Conservation (phyloP, 2,888 invertebrate genomes). For the Osmoderma eremita region DNA sequence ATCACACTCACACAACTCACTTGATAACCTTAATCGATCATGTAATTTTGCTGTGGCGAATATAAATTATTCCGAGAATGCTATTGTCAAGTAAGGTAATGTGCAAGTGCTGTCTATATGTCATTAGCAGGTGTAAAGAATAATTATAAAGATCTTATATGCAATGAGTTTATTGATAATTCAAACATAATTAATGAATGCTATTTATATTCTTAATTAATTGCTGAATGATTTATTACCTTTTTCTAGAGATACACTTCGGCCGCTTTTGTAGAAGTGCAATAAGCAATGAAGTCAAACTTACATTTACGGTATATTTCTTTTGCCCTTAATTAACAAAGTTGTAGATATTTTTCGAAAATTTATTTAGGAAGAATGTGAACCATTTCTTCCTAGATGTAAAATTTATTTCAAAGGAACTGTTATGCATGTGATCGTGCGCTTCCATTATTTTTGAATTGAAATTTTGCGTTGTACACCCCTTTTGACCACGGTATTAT, state of each 20-base stretch:
- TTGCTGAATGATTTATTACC: not conserved
- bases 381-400: no score
- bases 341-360: conserved; percentile 19
- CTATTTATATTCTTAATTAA: conserved; percentile 7
- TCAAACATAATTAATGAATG: conserved; percentile 11
- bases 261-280: not conserved
- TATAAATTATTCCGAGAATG: not conserved
- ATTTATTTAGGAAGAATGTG: no score
- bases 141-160: conserved; percentile 11
- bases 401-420: no score
- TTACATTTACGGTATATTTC: not conserved
- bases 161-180: conserved; percentile 10
- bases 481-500: conserved; percentile 3
- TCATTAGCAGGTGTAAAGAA: not conserved
- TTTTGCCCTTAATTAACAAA: conserved; percentile 4
- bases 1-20: no score
- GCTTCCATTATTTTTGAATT: no score
- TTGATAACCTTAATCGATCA: no score
- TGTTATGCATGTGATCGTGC: no score
- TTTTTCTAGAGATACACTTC: not conserved
- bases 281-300: not conserved
- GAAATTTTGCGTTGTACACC: no score
- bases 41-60: no score
- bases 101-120: not conserved
- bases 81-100: not conserved